These are phyloP conservation scores for Ochropacha duplaris DNA, from an alignment of 2,888 invertebrate species.

Conservation along the genomic window DNA sequence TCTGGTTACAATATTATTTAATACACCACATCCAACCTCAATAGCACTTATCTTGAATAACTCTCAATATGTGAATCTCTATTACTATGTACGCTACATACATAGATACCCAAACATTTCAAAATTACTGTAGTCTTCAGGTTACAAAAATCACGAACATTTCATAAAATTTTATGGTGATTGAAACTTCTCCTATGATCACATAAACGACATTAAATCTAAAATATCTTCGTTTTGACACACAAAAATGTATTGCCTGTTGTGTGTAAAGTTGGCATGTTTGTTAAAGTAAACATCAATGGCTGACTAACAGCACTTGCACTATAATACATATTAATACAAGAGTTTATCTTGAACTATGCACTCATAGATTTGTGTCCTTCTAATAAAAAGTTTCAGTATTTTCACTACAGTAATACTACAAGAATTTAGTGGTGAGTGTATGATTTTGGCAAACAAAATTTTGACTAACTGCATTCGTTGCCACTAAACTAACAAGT, in stretches of 20 bases:
- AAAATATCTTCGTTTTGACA: slow-evolving; percentile 78
- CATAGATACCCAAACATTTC: slow-evolving; percentile 45
- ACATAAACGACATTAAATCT: slow-evolving; percentile 41
- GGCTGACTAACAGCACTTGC: slow-evolving; percentile 81
- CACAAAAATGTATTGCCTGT: slow-evolving; percentile 55
- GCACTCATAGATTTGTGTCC: slow-evolving; percentile 76
- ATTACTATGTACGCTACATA: slow-evolving; percentile 68
- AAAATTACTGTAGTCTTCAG: slow-evolving; percentile 27
- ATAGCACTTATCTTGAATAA: slow-evolving; percentile 57
- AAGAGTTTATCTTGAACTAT: slow-evolving; percentile 48
- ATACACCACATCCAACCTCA: slow-evolving; percentile 54
- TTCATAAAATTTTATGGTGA: slow-evolving; percentile 45
- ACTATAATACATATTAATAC: slow-evolving; percentile 45
- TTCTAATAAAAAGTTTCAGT: slow-evolving; percentile 75
- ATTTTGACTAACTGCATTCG: slow-evolving; percentile 65
- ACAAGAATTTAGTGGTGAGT: slow-evolving; percentile 80
- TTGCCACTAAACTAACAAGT: slow-evolving; percentile 47
- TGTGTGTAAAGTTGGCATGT: slow-evolving; percentile 77
- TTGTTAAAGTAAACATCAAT: slow-evolving; percentile 47
- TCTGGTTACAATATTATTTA: slow-evolving; percentile 45
- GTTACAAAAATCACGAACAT: slow-evolving; percentile 39
- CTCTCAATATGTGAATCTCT: slow-evolving; percentile 52
- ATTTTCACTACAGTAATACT: slow-evolving; percentile 72
- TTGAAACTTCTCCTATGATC: slow-evolving; percentile 41
- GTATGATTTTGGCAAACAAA: slow-evolving; percentile 71